phyloP scores from a whole-genome alignment of 2,888 invertebrate species.

The Microdon myrmicae region DNA sequence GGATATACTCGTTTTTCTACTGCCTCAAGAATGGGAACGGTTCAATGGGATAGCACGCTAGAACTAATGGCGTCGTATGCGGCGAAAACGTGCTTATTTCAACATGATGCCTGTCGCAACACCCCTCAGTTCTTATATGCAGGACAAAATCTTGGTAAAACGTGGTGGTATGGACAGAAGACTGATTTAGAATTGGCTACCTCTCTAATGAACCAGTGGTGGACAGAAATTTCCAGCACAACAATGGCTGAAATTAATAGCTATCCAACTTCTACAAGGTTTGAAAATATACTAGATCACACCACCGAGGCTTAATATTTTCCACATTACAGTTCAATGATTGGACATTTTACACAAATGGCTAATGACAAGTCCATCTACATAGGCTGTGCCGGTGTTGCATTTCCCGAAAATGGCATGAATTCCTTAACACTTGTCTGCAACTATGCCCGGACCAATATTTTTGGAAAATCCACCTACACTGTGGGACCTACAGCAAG shows the following conservation, averaged over 20 bases:
- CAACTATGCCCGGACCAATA: slow-evolving; percentile 60
- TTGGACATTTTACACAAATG: slow-evolving; percentile 60
- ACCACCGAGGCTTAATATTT: not conserved
- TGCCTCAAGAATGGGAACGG: slow-evolving; percentile 56
- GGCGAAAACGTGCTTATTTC: slow-evolving; percentile 56
- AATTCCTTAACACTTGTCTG: slow-evolving; percentile 56
- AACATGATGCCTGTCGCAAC: slow-evolving; percentile 58
- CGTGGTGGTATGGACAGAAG: slow-evolving; percentile 29
- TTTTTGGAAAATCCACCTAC: slow-evolving; percentile 41
- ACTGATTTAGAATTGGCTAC: not conserved
- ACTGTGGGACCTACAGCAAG: slow-evolving; percentile 45
- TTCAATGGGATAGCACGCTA: slow-evolving; percentile 57
- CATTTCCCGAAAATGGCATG: slow-evolving; percentile 23
- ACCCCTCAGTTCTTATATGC: slow-evolving; percentile 55
- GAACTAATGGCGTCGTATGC: slow-evolving; percentile 56
- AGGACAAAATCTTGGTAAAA: slow-evolving; percentile 59
- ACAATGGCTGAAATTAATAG: slow-evolving; percentile 46
- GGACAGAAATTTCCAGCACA: slow-evolving; percentile 50
- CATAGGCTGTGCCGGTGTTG: slow-evolving; percentile 58
- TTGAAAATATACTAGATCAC: not conserved
- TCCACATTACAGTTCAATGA: slow-evolving; percentile 6
- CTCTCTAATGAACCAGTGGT: slow-evolving; percentile 55
- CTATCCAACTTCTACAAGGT: slow-evolving; percentile 45
- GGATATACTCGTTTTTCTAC: slow-evolving; percentile 45
- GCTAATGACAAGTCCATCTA: slow-evolving; percentile 56